These are phyloP conservation scores for Melierax canorus DNA, from an alignment of 2,113 vertebrate genomes.

Conservation along the genomic window DNA sequence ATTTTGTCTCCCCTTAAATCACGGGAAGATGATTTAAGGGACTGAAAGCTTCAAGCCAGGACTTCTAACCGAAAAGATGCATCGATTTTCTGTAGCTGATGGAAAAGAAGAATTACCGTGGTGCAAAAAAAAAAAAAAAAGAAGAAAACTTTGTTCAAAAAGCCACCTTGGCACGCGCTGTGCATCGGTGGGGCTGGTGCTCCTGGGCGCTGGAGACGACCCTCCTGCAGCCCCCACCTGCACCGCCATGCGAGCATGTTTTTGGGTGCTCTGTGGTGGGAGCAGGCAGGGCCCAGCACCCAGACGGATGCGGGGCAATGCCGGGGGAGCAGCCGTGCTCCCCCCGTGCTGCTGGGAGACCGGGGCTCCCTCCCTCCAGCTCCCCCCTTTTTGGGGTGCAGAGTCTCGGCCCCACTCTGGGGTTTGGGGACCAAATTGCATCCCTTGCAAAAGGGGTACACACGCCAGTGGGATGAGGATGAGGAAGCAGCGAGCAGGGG, in stretches of 20 bases:
- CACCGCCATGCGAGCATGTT: rapidly evolving
- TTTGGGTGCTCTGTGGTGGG: neutral
- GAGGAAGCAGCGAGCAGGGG: rapidly evolving
- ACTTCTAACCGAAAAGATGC: slow-evolving; percentile 23
- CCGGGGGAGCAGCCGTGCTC: neutral
- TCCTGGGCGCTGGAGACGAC: rapidly evolving
- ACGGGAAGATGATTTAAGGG: slow-evolving; percentile 20
- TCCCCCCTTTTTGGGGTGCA: neutral
- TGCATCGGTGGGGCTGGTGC: neutral
- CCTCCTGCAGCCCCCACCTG: neutral
- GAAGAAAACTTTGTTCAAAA: neutral
- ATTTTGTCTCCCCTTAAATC: neutral
- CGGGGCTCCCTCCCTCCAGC: rapidly evolving
- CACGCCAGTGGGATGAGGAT: rapidly evolving
- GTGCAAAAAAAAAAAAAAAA: neutral
- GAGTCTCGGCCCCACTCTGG: neutral
- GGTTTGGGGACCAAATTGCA: neutral
- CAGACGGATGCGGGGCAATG: no score
- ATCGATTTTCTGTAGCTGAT: slow-evolving; percentile 43
- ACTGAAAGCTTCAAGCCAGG: neutral
- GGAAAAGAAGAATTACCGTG: slow-evolving; percentile 6
- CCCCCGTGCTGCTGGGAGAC: rapidly evolving
- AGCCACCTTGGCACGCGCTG: neutral
- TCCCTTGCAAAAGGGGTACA: neutral
- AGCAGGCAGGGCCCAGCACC: neutral